These are phyloP conservation scores for Sepiola atlantica DNA, from an alignment of 2,888 invertebrate genomes.

Conservation along the genomic window DNA sequence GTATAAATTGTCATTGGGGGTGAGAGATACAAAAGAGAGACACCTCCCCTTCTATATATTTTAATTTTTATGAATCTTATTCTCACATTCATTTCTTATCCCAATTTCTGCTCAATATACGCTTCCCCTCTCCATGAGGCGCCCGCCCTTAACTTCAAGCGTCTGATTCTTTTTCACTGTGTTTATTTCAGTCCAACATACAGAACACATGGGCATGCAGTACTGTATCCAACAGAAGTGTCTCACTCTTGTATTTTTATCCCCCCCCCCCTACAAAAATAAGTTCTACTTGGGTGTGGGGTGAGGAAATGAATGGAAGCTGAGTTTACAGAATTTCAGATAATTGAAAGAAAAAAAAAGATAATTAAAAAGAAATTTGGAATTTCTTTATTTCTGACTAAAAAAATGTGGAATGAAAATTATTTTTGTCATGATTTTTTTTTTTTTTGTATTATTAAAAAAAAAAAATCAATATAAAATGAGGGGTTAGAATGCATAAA, in stretches of 20 bases:
- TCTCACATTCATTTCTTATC: background rate
- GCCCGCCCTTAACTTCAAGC: background rate
- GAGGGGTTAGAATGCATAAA: background rate
- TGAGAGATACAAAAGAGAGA: background rate
- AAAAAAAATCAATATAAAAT: background rate
- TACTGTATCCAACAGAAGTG: background rate
- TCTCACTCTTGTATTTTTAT: background rate
- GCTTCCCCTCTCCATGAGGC: background rate
- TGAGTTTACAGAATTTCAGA: background rate
- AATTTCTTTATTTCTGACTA: background rate
- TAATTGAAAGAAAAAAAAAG: background rate
- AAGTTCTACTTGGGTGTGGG: background rate
- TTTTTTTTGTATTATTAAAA: too few species aligned
- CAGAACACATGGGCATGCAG: background rate
- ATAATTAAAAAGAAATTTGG: background rate
- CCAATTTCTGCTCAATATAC: background rate
- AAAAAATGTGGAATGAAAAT: background rate
- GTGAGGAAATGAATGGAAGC: background rate
- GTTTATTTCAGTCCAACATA: background rate
- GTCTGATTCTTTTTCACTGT: background rate
- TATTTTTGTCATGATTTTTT: too few species aligned
- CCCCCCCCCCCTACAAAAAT: background rate
- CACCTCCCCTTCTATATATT: background rate
- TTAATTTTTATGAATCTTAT: background rate
- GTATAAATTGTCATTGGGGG: background rate